Evolutionary conservation across 2,113 vertebrate species (phyloP).

Genomic region (Cnemophilus loriae): DNA sequence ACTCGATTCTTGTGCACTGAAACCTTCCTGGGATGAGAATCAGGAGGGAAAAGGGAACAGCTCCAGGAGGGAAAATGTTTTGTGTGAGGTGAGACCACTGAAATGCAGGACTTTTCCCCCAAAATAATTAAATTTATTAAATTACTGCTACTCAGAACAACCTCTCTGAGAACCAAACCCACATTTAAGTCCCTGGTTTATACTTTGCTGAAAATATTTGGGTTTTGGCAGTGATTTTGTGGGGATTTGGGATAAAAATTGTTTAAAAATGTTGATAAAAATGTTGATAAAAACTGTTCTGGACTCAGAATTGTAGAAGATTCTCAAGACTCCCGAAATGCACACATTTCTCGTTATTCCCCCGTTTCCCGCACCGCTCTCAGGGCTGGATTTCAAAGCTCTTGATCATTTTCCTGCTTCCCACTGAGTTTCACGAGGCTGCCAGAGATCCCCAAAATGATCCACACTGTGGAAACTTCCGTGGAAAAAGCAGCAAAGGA

Average conservation of each 20-base stretch:
- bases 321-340: neutral
- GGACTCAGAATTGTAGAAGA: neutral
- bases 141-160: neutral
- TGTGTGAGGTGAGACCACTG: neutral
- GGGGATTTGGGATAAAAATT: neutral
- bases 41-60: neutral
- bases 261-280: no score
- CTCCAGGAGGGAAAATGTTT: neutral
- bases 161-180: neutral
- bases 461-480: neutral
- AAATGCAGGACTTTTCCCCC: neutral
- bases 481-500: neutral
- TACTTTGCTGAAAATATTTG: neutral
- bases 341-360: neutral
- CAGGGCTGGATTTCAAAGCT: neutral
- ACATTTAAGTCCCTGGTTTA: neutral
- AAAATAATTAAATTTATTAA: neutral
- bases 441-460: neutral
- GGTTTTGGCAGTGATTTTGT: neutral
- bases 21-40: neutral
- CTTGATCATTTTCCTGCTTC: neutral
- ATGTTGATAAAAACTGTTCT: no score
- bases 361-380: neutral
- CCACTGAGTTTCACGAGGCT: neutral
- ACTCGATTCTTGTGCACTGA: neutral